These are phyloP conservation scores for Lepus townsendii DNA, from an alignment of 2,797 vertebrate species.

Conservation along the genomic window DNA sequence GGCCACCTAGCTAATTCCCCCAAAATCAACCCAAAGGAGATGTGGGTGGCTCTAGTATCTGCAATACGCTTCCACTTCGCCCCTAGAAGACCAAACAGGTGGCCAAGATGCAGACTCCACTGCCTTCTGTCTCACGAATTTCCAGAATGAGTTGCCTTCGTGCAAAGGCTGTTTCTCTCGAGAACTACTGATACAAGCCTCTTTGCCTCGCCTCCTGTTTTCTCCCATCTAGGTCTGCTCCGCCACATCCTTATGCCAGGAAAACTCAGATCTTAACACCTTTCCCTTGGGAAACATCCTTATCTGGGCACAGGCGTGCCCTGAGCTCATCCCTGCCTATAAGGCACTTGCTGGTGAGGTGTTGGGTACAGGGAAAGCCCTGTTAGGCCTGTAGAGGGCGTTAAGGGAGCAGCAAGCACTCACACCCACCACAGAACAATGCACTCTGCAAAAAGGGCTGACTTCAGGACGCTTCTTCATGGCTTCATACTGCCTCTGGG, in stretches of 20 bases:
- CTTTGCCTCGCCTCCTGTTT: not conserved
- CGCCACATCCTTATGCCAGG: not conserved
- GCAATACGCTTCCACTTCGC: not conserved
- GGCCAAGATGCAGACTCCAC: not conserved
- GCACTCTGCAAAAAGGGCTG: not conserved
- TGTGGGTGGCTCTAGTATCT: not conserved
- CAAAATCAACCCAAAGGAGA: not conserved
- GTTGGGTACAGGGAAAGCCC: not conserved
- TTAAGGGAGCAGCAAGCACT: not conserved
- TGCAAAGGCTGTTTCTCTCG: slow-evolving; percentile 1
- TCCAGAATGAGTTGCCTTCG: not conserved
- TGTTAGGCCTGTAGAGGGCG: not conserved
- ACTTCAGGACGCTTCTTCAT: not conserved
- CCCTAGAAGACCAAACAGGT: not conserved
- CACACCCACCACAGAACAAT: not conserved
- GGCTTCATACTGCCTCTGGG: not conserved
- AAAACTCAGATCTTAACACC: not conserved
- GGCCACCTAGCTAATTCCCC: not conserved
- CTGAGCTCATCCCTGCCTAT: not conserved
- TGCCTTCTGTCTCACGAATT: not conserved
- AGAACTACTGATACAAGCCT: not conserved
- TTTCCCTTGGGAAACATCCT: not conserved
- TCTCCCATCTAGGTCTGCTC: not conserved
- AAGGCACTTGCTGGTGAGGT: not conserved
- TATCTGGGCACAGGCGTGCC: too few species aligned